These are phyloP conservation scores for Cromileptes altivelis DNA, from an alignment of 2,113 vertebrate species.

Conservation along the genomic window DNA sequence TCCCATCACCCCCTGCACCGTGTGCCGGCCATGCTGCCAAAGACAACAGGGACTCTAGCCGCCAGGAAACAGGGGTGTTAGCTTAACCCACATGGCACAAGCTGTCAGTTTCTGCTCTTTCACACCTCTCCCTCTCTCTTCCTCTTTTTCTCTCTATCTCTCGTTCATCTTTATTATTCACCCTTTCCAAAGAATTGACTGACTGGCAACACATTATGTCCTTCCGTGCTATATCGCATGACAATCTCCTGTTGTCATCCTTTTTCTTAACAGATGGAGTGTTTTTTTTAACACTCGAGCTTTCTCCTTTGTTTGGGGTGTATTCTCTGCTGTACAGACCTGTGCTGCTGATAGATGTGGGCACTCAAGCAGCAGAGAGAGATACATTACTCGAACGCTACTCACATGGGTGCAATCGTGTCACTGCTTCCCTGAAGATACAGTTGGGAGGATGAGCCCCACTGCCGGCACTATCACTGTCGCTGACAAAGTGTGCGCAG, in stretches of 20 bases:
- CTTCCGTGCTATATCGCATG: slow-evolving; percentile 14
- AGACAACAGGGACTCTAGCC: slow-evolving; percentile 71
- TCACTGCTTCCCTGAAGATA: slow-evolving; percentile 46
- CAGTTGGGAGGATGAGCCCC: slow-evolving; percentile 38
- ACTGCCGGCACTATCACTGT: slow-evolving; percentile 23
- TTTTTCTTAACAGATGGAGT: slow-evolving; percentile 16
- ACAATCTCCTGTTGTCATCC: slow-evolving; percentile 8
- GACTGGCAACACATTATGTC: slow-evolving; percentile 16
- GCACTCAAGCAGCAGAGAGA: slow-evolving; percentile 51
- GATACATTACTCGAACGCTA: slow-evolving; percentile 52
- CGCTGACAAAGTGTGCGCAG: slow-evolving; percentile 26
- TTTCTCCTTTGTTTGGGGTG: slow-evolving; percentile 38
- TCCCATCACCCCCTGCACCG: slow-evolving; percentile 64
- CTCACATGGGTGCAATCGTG: slow-evolving; percentile 58
- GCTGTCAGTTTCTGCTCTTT: slow-evolving; percentile 48
- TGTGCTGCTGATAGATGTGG: slow-evolving; percentile 47
- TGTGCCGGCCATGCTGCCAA: slow-evolving; percentile 69
- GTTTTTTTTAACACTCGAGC: slow-evolving; percentile 34
- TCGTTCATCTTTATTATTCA: slow-evolving; percentile 26
- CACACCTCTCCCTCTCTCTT: slow-evolving; percentile 9
- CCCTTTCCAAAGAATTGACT: slow-evolving; percentile 30
- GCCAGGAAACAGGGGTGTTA: slow-evolving; percentile 76
- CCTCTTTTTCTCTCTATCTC: slow-evolving; percentile 15
- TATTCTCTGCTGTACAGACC: slow-evolving; percentile 35
- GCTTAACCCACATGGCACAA: slow-evolving; percentile 74